phyloP scores from a whole-genome alignment of 2,797 vertebrate genomes.

The Mycteria americana region DNA sequence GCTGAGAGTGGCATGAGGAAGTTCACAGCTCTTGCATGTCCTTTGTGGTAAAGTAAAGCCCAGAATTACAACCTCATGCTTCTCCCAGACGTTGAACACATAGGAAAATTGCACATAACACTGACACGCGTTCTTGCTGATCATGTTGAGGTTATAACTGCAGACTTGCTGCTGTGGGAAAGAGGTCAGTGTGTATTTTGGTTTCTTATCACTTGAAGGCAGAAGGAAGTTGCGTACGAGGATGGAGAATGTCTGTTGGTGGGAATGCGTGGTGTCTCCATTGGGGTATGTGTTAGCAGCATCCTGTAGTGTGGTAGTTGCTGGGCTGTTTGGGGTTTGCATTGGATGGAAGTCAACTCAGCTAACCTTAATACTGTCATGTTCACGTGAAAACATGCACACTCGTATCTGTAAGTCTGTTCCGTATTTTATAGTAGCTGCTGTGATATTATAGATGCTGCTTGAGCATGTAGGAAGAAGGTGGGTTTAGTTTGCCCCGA shows the following conservation, averaged over 20 bases:
- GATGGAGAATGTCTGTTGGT: conserved; percentile 37
- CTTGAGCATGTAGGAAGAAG: neutral
- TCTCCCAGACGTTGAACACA: accelerated
- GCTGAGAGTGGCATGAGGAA: neutral
- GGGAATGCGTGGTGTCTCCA: neutral
- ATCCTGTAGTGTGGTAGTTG: neutral
- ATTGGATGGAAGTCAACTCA: neutral
- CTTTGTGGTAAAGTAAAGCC: neutral
- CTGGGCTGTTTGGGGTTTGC: neutral
- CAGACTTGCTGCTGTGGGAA: neutral
- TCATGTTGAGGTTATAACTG: conserved; percentile 19
- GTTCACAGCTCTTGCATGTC: neutral
- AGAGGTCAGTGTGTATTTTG: conserved; percentile 3
- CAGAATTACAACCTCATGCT: neutral
- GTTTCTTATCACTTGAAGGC: conserved; percentile 54
- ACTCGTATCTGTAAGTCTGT: neutral
- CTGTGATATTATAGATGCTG: neutral
- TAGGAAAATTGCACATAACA: neutral
- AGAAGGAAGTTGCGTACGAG: conserved; percentile 37
- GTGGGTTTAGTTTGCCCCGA: neutral
- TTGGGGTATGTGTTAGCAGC: neutral
- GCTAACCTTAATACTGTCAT: neutral
- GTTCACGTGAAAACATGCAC: neutral
- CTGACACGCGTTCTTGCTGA: accelerated
- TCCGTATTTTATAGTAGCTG: neutral